Conservation (phyloP, 1,140 invertebrate genomes). For the Drosophila nikananu region DNA sequence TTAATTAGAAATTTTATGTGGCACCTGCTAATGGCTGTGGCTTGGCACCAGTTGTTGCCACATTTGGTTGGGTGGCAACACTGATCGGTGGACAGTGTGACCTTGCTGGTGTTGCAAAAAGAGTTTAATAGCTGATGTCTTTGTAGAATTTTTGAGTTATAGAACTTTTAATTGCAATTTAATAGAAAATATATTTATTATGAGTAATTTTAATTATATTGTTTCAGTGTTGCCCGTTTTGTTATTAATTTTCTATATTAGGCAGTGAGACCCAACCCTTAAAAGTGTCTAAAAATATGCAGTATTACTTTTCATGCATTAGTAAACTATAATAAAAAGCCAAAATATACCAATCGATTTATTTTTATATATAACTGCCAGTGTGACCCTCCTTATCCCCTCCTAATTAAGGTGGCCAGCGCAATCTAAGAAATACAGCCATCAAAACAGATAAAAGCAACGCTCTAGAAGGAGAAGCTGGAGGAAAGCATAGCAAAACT, state of each 20-base stretch:
- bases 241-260: neutral
- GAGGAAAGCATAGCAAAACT: conserved; percentile 34
- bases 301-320: neutral
- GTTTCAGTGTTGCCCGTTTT: neutral
- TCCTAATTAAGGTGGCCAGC: conserved; percentile 11
- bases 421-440: conserved; percentile 40
- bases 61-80: conserved; percentile 12
- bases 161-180: neutral
- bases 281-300: too few species aligned
- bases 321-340: neutral
- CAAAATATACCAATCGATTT: neutral
- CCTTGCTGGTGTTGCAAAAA: neutral
- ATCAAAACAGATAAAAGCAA: conserved; percentile 40
- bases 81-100: conserved; percentile 34
- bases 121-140: neutral
- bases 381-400: neutral
- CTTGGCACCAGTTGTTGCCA: conserved; percentile 19
- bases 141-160: neutral
- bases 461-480: neutral
- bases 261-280: neutral
- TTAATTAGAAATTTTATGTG: conserved; percentile 79
- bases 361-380: neutral
- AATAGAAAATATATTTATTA: neutral
- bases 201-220: neutral
- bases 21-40: conserved; percentile 48